phyloP scores from a whole-genome alignment of 1,140 invertebrate species.

The Drosophila pruinosa region DNA sequence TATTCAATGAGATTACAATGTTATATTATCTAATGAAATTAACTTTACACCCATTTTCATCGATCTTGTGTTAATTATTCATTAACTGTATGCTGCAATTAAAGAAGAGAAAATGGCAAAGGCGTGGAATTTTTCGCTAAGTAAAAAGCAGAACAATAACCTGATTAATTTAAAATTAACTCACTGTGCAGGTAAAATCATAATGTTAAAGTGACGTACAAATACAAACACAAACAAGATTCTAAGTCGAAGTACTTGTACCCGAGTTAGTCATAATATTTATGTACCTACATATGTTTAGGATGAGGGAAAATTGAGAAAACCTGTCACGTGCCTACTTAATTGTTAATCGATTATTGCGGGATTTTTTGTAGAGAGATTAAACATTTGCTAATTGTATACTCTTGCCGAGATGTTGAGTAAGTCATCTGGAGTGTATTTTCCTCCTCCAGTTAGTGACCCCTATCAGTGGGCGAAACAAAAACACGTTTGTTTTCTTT shows the following conservation, averaged over 20 bases:
- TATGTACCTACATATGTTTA: not conserved
- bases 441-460: slow-evolving; percentile 27
- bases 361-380: slow-evolving; percentile 8
- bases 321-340: slow-evolving; percentile 32
- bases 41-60: not conserved
- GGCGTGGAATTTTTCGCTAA: slow-evolving; percentile 20
- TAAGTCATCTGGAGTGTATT: not conserved
- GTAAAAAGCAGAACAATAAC: slow-evolving; percentile 5
- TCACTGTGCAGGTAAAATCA: slow-evolving; percentile 1
- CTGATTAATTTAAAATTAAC: not conserved
- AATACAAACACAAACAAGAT: not conserved
- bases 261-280: slow-evolving; percentile 19
- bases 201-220: slow-evolving; percentile 24
- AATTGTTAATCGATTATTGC: not conserved
- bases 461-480: not conserved
- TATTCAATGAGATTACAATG: not conserved
- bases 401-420: not conserved
- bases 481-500: slow-evolving; percentile 19
- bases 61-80: not conserved
- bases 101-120: slow-evolving; percentile 17
- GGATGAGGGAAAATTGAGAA: slow-evolving; percentile 7
- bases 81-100: slow-evolving; percentile 36
- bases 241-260: not conserved
- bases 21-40: slow-evolving; percentile 5
- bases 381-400: not conserved